phyloP scores from a whole-genome alignment of 2,797 vertebrate genomes.

The Nannoperca obscura region DNA sequence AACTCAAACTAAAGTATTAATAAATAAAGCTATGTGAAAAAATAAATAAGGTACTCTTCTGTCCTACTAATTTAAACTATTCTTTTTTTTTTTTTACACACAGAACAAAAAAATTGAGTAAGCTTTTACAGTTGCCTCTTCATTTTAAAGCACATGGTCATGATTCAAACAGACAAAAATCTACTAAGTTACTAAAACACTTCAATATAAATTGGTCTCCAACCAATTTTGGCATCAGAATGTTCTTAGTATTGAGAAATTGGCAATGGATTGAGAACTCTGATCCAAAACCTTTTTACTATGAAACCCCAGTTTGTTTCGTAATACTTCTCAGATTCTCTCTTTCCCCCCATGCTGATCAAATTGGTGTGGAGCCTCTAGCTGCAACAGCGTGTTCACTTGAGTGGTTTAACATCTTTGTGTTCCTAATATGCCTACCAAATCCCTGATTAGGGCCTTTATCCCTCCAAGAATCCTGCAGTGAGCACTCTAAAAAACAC shows the following conservation, averaged over 20 bases:
- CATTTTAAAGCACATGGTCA: constrained; percentile 80
- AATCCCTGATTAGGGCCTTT: constrained; percentile 77
- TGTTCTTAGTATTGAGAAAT: constrained; percentile 65
- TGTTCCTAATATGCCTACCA: constrained; percentile 68
- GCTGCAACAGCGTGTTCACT: constrained; percentile 69
- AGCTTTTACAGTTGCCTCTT: constrained; percentile 80
- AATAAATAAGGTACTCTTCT: constrained; percentile 90
- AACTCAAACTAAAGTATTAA: constrained; percentile 85
- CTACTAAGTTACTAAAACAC: constrained; percentile 70
- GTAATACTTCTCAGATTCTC: constrained; percentile 44
- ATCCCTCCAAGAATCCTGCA: constrained; percentile 72
- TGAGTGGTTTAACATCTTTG: constrained; percentile 76
- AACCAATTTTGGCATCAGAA: constrained; percentile 75
- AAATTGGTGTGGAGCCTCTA: constrained; percentile 49
- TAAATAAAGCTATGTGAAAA: constrained; percentile 92
- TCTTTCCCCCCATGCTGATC: constrained; percentile 37
- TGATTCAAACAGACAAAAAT: constrained; percentile 73
- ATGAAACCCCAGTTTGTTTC: constrained; percentile 47
- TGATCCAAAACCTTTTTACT: constrained; percentile 43
- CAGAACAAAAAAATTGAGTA: constrained; percentile 77
- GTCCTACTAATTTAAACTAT: constrained; percentile 84
- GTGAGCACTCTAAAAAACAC: constrained; percentile 50
- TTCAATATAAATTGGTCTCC: constrained; percentile 69
- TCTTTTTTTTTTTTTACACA: constrained; percentile 72
- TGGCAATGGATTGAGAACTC: constrained; percentile 53